Percentiles rank a stretch among this genome's conserved stretches.
Conservation (phyloP, 2,797 vertebrate genomes). For the Odontamblyopus rebecca region DNA sequence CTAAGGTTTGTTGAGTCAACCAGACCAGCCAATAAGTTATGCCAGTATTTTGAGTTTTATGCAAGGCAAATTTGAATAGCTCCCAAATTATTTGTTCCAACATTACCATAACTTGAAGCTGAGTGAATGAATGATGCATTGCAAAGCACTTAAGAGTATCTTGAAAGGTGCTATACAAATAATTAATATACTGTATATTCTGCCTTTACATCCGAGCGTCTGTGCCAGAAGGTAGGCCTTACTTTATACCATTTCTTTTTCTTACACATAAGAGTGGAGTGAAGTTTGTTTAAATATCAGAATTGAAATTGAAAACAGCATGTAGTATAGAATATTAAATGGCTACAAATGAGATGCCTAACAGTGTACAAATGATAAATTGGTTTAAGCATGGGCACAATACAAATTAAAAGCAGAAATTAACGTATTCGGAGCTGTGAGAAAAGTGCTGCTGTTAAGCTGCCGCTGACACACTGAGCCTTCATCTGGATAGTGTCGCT, state of each 20-base stretch:
- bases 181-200: not conserved
- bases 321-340: conserved; percentile 10
- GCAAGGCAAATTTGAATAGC: too few relatives aligned
- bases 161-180: not conserved
- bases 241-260: not conserved
- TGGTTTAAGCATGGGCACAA: not conserved
- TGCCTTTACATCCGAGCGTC: not conserved
- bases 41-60: not conserved
- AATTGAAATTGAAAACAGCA: conserved; percentile 4
- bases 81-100: too few relatives aligned
- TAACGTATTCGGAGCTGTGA: conserved; percentile 25
- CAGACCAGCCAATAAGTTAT: not conserved
- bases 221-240: not conserved
- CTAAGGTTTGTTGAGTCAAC: too few relatives aligned
- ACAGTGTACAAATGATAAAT: conserved; percentile 28
- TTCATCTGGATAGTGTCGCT: conserved; percentile 61
- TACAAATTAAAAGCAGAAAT: conserved; percentile 28
- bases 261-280: not conserved
- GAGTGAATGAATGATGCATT: not conserved
- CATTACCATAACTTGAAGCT: too few relatives aligned
- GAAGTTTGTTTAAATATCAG: not conserved
- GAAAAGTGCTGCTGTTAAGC: conserved; percentile 36
- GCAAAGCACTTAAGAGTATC: not conserved
- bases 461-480: conserved; percentile 44
- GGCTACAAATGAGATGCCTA: conserved; percentile 11